Base-by-base conservation (phyloP, 1,140 invertebrate genomes). In the Bombus polaris region DNA sequence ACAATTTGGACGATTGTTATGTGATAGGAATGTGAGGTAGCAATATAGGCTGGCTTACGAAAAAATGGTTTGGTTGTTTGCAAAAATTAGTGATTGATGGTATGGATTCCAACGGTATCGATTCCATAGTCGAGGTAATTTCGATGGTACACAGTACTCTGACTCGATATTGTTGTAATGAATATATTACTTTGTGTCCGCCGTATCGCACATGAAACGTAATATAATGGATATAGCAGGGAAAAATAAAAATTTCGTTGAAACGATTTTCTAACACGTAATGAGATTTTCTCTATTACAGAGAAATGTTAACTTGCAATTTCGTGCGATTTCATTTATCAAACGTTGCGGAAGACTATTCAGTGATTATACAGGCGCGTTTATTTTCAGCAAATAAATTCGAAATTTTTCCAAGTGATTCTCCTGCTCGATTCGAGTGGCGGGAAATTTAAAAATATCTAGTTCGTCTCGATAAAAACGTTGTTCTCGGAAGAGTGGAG, bases 1-100 rank as follows among this genome's bases (percentile, higher is more conserved):
- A 75, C 44, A 75, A 75, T 53, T 53, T 44, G 73, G 22, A 44
- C 32, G 71, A 73, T 73, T 47, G 71, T 73, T 73, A n/a, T 5
- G n/a, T 4, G 71, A 73, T 73, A 28, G 71, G 13, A 32, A 73
- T 9, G 15, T 5, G 15, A 22, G 28, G 6, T 15, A 9, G 2
- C 22, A 15, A 9, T 32, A 42, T 32, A 73, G 71, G 12, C 8
- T 32, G 39, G 13, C 25, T 25, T 47, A 5, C 39, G 42, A 73
- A 73, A 73, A 18, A 73, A 47, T 47, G 28, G n/a, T 47, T 32
- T 42, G 2, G 15, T 13, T 44, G n/a, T 73, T 73, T 44, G 71
- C 1, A 47, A 44, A 73, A 73, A 73, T 73, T 73, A 44, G 44
- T 32, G 42, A 73, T 47, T 47, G 42, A 73, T 32, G 42, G 42